phyloP scores from a whole-genome alignment of 2,888 invertebrate genomes.

The Nemotelus pantherinus region DNA sequence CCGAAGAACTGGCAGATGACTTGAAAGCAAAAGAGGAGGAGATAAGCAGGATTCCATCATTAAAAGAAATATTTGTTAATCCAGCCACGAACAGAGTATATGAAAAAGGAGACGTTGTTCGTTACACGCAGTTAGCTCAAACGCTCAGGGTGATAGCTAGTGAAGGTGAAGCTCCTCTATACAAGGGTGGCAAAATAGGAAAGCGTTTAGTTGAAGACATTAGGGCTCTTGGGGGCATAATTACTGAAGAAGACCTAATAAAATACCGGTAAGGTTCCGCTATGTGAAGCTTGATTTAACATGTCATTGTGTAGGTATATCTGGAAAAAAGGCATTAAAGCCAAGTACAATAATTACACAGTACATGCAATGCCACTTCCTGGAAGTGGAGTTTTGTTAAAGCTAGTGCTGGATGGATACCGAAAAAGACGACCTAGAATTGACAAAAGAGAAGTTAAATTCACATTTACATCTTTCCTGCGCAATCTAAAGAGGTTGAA shows the following conservation, averaged over 20 bases:
- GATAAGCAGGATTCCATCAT: neutral
- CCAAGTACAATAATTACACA: neutral
- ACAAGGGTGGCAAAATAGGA: conserved; percentile 19
- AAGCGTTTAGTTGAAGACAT: conserved; percentile 1
- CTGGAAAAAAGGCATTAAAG: neutral
- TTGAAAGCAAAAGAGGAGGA: conserved; percentile 5
- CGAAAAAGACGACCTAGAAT: no score
- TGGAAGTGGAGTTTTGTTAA: neutral
- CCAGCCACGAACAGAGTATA: neutral
- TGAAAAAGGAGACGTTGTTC: neutral
- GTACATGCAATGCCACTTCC: neutral
- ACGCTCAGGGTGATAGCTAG: conserved; percentile 12
- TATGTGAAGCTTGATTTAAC: neutral
- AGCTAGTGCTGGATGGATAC: neutral
- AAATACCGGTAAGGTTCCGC: neutral
- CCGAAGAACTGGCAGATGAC: neutral
- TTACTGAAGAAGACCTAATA: conserved; percentile 1
- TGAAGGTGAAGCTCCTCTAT: conserved; percentile 6
- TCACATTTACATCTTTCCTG: neutral
- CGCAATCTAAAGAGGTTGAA: neutral
- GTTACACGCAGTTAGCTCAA: neutral
- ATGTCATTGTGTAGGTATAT: neutral
- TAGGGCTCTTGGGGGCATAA: conserved; percentile 7
- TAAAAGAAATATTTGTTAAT: conserved; percentile 23
- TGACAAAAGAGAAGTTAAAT: no score